Conservation (phyloP, 2,888 invertebrate species). For the Deilephila porcellus region DNA sequence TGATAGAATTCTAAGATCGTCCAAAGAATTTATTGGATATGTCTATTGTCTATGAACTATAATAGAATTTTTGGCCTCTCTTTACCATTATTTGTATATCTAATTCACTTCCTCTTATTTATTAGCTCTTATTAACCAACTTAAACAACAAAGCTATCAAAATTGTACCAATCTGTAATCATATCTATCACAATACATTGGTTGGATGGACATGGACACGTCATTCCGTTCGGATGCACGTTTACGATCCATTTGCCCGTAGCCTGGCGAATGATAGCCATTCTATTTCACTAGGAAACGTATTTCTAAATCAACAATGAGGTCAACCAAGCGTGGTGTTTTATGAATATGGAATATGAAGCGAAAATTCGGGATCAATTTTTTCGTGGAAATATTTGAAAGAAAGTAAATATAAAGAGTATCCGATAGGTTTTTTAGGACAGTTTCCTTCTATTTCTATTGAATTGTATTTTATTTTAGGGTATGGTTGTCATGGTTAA, state of each 20-base stretch:
- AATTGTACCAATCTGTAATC: not conserved
- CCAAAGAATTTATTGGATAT: no score
- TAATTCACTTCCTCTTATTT: not conserved
- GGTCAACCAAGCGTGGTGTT: constrained; percentile 28
- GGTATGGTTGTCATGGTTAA: no score
- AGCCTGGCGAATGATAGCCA: not conserved
- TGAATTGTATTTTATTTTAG: no score
- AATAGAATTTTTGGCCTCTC: no score
- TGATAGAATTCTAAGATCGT: no score
- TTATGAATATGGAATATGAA: constrained; percentile 24
- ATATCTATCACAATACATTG: not conserved
- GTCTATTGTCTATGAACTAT: no score
- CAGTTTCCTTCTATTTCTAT: no score
- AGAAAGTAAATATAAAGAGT: not conserved
- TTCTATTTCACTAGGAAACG: constrained; percentile 4
- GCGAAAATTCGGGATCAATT: not conserved
- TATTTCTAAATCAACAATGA: constrained; percentile 31
- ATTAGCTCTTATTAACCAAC: not conserved
- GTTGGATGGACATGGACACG: not conserved
- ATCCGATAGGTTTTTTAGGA: not conserved
- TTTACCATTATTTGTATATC: no score
- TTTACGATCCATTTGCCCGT: constrained; percentile 40
- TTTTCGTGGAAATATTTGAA: not conserved
- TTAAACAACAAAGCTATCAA: not conserved
- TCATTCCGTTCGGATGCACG: constrained; percentile 30